Evolutionary conservation across 2,888 invertebrate genomes (phyloP), one percentile per base, ranked within the genome.

Genomic region (Lamproptera curius): DNA sequence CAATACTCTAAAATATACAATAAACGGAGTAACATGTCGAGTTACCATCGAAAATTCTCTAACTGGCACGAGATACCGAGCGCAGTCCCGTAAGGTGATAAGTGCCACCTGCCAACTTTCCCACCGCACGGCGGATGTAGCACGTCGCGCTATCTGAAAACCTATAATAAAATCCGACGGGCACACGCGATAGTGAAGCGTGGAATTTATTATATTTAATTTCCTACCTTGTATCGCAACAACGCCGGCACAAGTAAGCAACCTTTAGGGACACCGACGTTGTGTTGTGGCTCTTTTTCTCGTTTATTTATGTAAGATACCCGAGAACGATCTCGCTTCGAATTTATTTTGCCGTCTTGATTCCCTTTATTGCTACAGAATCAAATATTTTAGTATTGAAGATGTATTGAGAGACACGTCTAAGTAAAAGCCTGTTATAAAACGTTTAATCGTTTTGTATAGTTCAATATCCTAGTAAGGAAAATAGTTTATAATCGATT

Each of bases 41-140:
- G n/a, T n/a, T n/a, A n/a, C n/a, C n/a, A n/a, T n/a, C n/a, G n/a
- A n/a, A n/a, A n/a, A n/a, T n/a, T n/a, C n/a, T n/a, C n/a, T n/a
- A n/a, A n/a, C n/a, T n/a, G n/a, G n/a, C n/a, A n/a, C n/a, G n/a
- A n/a, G n/a, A n/a, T 28, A 28, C 10, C 4, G 49, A 23, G 11
- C 31, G 11, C 23, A 26, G 42, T 14, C 17, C 14, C 9, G 33
- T 58, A 66, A 62, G 59, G 63, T 65, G 77, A 76, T 78, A 80
- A 75, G 69, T 76, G 78, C 74, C 85, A 86, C 85, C 85, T 85
- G 85, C 76, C 76, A 58, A 58, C 73, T 82, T 86, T 85, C 85
- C 84, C 84, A 84, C 84, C 78, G 65, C 48, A 55, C 59, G 71
- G 64, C 84, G 85, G 85, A 84, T 82, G 80, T 74, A 61, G 67